Conservation (phyloP, 2,888 invertebrate species). For the Latrodectus elegans region DNA sequence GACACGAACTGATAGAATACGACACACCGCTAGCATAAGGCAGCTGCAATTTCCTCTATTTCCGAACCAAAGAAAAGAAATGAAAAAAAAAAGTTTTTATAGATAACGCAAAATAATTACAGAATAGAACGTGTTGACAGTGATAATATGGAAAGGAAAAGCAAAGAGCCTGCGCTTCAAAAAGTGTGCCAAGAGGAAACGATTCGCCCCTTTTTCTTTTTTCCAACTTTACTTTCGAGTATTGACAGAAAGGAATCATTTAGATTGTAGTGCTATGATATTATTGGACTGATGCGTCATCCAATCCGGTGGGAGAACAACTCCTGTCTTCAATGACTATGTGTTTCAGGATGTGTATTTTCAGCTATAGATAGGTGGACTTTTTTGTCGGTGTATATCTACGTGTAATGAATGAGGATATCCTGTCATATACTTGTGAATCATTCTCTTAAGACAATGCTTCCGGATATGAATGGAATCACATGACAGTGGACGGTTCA, state of each 20-base stretch:
- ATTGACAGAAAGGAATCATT: neutral
- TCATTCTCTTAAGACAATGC: slow-evolving; percentile 21
- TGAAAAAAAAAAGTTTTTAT: neutral
- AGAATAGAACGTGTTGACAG: slow-evolving; percentile 28
- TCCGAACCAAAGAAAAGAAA: slow-evolving; percentile 14
- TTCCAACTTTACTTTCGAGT: neutral
- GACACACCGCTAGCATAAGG: neutral
- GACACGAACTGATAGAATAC: too few relatives aligned
- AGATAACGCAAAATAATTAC: slow-evolving; percentile 61
- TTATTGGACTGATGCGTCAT: neutral
- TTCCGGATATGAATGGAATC: neutral
- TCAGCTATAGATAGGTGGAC: neutral
- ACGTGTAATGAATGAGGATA: slow-evolving; percentile 10
- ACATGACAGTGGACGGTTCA: too few relatives aligned
- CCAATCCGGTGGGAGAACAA: neutral
- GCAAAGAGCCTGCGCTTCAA: slow-evolving; percentile 15
- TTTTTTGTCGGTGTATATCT: neutral
- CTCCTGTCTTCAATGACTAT: neutral
- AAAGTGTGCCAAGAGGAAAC: slow-evolving; percentile 32
- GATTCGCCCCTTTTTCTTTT: slow-evolving; percentile 6
- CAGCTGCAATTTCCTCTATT: slow-evolving; percentile 60
- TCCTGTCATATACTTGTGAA: slow-evolving; percentile 28
- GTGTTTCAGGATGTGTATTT: neutral
- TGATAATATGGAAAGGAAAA: slow-evolving; percentile 46
- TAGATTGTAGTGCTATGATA: neutral